Percentiles rank a stretch among this genome's conserved stretches.
Evolutionary conservation across 2,888 invertebrate genomes (phyloP).

Genomic region (Lepidocyrtoides sp.): DNA sequence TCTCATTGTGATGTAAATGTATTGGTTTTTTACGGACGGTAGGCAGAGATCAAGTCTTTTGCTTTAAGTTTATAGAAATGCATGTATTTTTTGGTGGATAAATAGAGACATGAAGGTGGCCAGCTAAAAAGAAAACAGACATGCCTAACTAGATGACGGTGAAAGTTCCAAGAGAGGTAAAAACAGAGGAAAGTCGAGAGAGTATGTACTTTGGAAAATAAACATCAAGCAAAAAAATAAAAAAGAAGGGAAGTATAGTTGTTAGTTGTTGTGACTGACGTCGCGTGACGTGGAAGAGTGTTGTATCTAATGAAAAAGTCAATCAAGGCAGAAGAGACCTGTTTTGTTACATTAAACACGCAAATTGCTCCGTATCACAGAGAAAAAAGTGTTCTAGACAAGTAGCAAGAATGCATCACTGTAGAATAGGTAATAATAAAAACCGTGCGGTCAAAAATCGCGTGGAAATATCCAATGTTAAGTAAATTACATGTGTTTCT

Average conservation of each 20-base stretch:
- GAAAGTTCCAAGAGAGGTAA: constrained; percentile 4
- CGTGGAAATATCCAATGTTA: neutral
- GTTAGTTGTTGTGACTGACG: constrained; percentile 80
- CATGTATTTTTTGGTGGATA: neutral
- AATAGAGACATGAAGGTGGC: neutral
- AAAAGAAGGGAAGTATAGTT: neutral
- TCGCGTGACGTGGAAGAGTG: constrained; percentile 83
- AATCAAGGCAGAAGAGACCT: constrained; percentile 82
- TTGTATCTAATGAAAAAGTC: constrained; percentile 84
- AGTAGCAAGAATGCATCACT: neutral
- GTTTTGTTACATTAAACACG: constrained; percentile 63
- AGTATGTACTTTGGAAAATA: constrained; percentile 8
- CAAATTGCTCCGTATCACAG: constrained; percentile 57
- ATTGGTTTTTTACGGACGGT: no score
- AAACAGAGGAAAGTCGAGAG: neutral
- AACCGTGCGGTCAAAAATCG: neutral
- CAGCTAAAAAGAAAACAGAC: neutral
- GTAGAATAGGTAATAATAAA: constrained; percentile 1
- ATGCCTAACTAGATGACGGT: neutral
- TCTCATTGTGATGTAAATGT: no score
- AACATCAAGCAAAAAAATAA: constrained; percentile 19
- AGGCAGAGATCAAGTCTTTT: no score
- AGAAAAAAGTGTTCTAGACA: neutral
- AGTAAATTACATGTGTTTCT: constrained; percentile 47
- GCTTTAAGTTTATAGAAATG: neutral